These are phyloP conservation scores for Catharus fuscescens DNA, from an alignment of 2,113 vertebrate species.

Conservation along the genomic window DNA sequence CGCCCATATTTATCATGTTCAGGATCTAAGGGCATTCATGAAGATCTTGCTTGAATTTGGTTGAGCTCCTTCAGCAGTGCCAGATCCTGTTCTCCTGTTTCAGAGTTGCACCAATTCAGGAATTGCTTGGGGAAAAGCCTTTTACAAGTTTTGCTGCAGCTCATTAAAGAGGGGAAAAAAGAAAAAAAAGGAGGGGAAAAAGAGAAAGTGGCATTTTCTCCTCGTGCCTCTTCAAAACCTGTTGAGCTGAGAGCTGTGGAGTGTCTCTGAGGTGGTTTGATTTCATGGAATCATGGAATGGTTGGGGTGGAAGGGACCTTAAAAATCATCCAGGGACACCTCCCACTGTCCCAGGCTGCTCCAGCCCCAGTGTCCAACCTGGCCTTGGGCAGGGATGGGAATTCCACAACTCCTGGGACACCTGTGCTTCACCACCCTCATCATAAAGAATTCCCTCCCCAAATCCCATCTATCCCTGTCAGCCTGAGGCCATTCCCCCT, in stretches of 20 bases:
- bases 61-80: conserved; percentile 33
- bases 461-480: background rate
- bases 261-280: background rate
- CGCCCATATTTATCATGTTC: background rate
- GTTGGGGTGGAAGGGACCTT: fast-evolving
- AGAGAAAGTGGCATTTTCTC: background rate
- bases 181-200: too few relatives aligned
- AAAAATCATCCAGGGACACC: fast-evolving
- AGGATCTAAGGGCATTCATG: conserved; percentile 25
- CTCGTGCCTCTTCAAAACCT: background rate
- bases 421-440: background rate
- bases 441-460: background rate
- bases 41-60: conserved; percentile 31
- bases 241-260: background rate
- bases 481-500: background rate
- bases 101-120: conserved; percentile 25
- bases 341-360: background rate
- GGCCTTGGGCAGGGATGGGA: background rate
- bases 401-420: background rate
- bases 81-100: conserved; percentile 58
- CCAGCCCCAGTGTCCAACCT: background rate
- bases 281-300: background rate
- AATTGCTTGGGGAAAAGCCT: conserved; percentile 20
- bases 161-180: background rate
- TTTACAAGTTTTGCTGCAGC: conserved; percentile 41